Evolutionary conservation across 1,140 invertebrate genomes (phyloP), one percentile per base, ranked within the genome.

Genomic region (Trinorchestia longiramus): DNA sequence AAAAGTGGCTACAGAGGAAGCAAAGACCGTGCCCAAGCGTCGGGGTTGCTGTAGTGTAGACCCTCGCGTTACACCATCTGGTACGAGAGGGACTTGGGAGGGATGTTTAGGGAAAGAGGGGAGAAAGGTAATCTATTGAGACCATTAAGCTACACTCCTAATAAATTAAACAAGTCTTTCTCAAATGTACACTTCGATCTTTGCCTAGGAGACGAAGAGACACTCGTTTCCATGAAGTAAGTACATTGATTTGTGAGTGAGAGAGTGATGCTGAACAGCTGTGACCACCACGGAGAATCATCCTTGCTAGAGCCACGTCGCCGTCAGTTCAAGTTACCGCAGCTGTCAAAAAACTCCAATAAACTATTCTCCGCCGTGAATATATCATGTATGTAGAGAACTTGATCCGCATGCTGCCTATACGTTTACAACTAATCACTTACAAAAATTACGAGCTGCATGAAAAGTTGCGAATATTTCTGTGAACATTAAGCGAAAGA

Each of bases 51-150:
- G 87, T 87, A 87, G 87, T 6, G 87, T 11, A 11, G 28, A 77
- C 92, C 92, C 92, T 94, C 92, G 43, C 36, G 92, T 45, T 94
- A 47, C 92, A 94, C 92, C 92, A 94, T 94, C 92, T 94, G 92
- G 92, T 44, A 40, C 4, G 92, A 45, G 44, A 43, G 92, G 43
- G 92, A n/a, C n/a, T n/a, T n/a, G 88, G 19, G n/a, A 90, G 88
- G 88, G 88, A 90, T 28, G 11, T 15, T 8, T 42, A 43, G 43
- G 90, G 90, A 40, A 94, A 44, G 0, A 36, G 36, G 17, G 43
- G 92, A 41, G 28, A 17, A 90, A 42, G 88, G 41, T 6, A 90
- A 41, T 11, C 62, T 77, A 77, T 77, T 77, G 62, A 77, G 36
- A 77, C 62, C 62, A 77, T 28, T 15, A 28, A 77, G 62, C 62